A percentile compares a stretch with the other conserved stretches of the same genome.
Evolutionary conservation across 2,113 vertebrate genomes (phyloP).

Genomic region (Etheostoma cragini): DNA sequence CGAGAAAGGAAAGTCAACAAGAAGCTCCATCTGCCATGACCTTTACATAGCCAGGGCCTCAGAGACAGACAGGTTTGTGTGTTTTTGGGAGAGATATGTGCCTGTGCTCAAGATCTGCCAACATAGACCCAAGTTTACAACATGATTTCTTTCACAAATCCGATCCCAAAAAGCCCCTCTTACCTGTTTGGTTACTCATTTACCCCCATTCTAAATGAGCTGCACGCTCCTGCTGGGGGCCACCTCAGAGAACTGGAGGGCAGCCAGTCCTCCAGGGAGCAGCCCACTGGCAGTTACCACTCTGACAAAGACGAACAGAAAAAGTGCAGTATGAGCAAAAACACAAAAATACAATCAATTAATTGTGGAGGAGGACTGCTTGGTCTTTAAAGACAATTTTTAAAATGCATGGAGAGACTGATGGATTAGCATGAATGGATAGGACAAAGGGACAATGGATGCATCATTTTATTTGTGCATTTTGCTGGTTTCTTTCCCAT

Average conservation of each 20-base stretch:
- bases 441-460: conserved; percentile 51
- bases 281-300: conserved; percentile 45
- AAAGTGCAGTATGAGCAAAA: conserved; percentile 29
- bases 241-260: conserved; percentile 51
- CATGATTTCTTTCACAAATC: conserved; percentile 48
- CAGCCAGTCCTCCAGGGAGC: conserved; percentile 70
- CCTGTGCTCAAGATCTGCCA: conserved; percentile 50
- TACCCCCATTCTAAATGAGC: conserved; percentile 28
- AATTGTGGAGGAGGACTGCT: conserved; percentile 51
- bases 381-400: conserved; percentile 56
- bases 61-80: conserved; percentile 31
- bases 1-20: conserved; percentile 32
- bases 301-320: conserved; percentile 42
- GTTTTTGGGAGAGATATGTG: conserved; percentile 44
- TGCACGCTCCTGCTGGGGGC: conserved; percentile 48
- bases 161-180: conserved; percentile 5
- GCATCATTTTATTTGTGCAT: conserved; percentile 53
- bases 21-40: conserved; percentile 64
- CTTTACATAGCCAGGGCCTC: conserved; percentile 54
- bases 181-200: conserved; percentile 8
- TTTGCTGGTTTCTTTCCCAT: conserved; percentile 49
- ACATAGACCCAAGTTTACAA: conserved; percentile 73
- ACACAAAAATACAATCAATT: conserved; percentile 51
- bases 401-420: conserved; percentile 71
- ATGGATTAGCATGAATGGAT: conserved; percentile 70